Evolutionary conservation across 92 coral and sea anemone species (phyloP), one percentile per base, ranked within the genome.

Genomic region (Parazoanthus swiftii): DNA sequence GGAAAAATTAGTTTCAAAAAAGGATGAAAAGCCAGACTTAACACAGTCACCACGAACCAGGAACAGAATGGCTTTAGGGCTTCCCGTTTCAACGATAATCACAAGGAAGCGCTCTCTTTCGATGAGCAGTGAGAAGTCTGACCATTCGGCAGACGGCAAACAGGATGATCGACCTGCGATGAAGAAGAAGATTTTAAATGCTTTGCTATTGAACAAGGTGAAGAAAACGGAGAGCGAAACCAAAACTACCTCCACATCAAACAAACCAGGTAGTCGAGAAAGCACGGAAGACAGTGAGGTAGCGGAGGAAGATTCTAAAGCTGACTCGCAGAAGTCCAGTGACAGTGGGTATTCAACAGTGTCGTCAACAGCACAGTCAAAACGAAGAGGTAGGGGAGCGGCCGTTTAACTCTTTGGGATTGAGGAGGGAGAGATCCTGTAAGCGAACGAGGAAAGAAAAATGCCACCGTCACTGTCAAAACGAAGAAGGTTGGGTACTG

Each of bases 61-160:
- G 23, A 84, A 84, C 46, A 84, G 68, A 65, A 42, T 48, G 3
- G 87, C 79, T 6, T 48, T 70, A 48, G 87, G 87, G 23, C 79
- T 71, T 71, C 78, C 78, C 1, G 44, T 56, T 4, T 46, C 87
- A 0, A 43, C 87, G 20, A 84, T 84, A 16, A 84, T 84, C 18
- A 84, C 87, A 46, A 84, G 87, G 20, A 84, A 84, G 21, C 87
- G 87, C 13, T 84, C 87, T 6, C 79, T 84, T 0, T 84, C 87
- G 39, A 72, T 84, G 87, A 84, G 87, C 29, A 84, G 87, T 72
- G 87, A 82, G 58, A 82, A 82, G 51, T 82, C 86, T 23, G 86
- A 84, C 43, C 79, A 84, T 71, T 84, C 87, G 3, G 26, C 59
- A 0, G 77, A 84, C 38, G 48, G 66, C 23, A 82, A 29, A 36